Conservation (phyloP, 1,140 invertebrate species). For the Solenopsis invicta region DNA sequence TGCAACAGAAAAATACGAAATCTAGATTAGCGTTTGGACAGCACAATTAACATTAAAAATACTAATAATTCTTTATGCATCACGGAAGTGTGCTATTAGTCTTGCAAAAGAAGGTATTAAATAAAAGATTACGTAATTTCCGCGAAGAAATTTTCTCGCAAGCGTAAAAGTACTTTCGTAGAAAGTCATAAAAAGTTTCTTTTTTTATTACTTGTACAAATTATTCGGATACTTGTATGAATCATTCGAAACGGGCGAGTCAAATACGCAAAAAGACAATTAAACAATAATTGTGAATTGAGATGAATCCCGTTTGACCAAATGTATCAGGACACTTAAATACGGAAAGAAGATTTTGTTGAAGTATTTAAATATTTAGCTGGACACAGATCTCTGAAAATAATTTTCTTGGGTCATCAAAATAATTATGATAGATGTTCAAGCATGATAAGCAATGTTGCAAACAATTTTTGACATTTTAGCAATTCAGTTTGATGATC, state of each 20-base stretch:
- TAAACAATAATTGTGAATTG: too few species aligned
- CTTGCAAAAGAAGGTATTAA: neutral
- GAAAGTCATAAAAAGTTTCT: conserved; percentile 13
- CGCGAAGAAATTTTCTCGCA: neutral
- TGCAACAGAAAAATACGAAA: neutral
- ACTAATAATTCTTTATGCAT: neutral
- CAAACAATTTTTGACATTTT: too few species aligned
- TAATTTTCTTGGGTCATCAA: too few species aligned
- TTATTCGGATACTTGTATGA: neutral
- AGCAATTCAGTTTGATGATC: too few species aligned
- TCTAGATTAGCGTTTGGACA: neutral
- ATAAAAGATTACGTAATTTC: neutral
- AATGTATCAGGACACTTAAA: too few species aligned
- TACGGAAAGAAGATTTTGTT: too few species aligned
- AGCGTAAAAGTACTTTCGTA: neutral
- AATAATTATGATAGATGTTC: too few species aligned
- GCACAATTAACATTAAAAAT: neutral
- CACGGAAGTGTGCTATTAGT: neutral
- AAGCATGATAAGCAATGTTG: too few species aligned
- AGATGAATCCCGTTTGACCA: too few species aligned
- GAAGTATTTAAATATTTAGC: too few species aligned
- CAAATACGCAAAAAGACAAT: neutral
- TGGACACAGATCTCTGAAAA: too few species aligned
- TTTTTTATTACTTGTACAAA: conserved; percentile 3
- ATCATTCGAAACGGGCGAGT: neutral